These are phyloP conservation scores for Ormyrus pomaceus DNA, from an alignment of 2,888 invertebrate genomes.

Conservation along the genomic window DNA sequence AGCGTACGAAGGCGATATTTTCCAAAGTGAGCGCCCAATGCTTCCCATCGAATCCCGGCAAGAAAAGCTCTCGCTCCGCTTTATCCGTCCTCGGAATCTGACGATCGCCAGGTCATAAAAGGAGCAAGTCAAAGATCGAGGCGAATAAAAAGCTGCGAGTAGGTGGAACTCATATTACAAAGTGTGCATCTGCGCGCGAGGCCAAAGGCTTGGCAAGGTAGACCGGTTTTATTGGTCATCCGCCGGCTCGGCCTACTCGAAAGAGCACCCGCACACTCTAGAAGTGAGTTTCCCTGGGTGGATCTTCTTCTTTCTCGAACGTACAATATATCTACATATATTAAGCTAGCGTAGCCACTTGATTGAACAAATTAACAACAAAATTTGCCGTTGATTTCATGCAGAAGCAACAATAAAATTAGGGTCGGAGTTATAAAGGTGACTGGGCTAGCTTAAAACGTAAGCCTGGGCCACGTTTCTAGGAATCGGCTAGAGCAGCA, in stretches of 20 bases:
- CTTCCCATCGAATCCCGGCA: neutral
- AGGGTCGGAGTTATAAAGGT: no score
- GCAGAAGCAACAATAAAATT: no score
- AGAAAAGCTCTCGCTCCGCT: neutral
- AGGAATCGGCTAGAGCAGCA: no score
- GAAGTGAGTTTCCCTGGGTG: constrained; percentile 39
- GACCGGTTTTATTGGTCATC: constrained; percentile 47
- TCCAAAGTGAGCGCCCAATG: neutral
- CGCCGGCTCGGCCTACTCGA: constrained; percentile 3
- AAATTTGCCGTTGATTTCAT: no score
- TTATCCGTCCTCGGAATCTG: constrained; percentile 37
- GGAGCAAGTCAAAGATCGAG: constrained; percentile 11
- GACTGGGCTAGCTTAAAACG: no score
- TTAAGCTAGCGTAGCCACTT: no score
- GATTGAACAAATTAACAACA: no score
- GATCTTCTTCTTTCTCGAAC: constrained; percentile 18
- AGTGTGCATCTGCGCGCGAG: constrained; percentile 25
- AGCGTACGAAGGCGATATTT: neutral
- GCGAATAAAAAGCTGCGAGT: constrained; percentile 35
- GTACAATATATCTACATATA: no score
- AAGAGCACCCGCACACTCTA: constrained; percentile 30
- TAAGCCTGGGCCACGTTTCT: no score
- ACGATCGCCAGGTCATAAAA: constrained; percentile 17
- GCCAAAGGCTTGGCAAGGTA: constrained; percentile 20
- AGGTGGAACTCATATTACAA: constrained; percentile 46